A percentile compares a stretch with the other conserved stretches of the same genome.
Evolutionary conservation across 2,888 invertebrate species (phyloP).

Genomic region (Atrina japonica): DNA sequence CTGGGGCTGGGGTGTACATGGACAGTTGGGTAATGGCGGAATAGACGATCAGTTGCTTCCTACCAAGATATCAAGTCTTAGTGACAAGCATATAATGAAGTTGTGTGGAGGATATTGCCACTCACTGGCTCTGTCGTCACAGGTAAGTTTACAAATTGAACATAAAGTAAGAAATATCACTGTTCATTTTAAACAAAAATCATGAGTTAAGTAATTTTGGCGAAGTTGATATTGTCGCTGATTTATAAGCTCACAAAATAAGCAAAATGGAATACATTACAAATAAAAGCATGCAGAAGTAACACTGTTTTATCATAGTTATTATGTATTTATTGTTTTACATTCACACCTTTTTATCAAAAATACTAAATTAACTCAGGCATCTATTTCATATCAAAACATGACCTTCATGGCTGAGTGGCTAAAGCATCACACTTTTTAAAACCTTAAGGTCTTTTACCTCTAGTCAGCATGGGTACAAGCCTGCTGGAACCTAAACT

Average conservation of each 20-base stretch:
- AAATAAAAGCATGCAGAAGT: no score
- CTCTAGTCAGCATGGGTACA: no score
- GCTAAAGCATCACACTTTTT: no score
- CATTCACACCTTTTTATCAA: no score
- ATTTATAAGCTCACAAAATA: neutral
- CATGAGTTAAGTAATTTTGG: neutral
- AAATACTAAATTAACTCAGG: no score
- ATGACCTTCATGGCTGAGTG: no score
- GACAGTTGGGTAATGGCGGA: constrained; percentile 92
- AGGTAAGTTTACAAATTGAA: constrained; percentile 73
- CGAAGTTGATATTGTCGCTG: neutral
- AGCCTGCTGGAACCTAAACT: no score
- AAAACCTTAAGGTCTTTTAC: no score
- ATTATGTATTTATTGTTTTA: no score
- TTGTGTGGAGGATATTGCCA: constrained; percentile 89
- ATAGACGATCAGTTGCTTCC: constrained; percentile 87
- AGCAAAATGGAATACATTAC: neutral
- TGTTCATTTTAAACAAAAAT: neutral
- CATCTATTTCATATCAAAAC: no score
- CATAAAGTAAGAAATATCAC: neutral
- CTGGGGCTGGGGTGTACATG: constrained; percentile 98
- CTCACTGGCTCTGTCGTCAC: constrained; percentile 85
- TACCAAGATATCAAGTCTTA: constrained; percentile 80
- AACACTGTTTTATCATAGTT: no score
- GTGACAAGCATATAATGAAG: constrained; percentile 83